Conservation (phyloP, 2,888 invertebrate species). For the Tinea pellionella region DNA sequence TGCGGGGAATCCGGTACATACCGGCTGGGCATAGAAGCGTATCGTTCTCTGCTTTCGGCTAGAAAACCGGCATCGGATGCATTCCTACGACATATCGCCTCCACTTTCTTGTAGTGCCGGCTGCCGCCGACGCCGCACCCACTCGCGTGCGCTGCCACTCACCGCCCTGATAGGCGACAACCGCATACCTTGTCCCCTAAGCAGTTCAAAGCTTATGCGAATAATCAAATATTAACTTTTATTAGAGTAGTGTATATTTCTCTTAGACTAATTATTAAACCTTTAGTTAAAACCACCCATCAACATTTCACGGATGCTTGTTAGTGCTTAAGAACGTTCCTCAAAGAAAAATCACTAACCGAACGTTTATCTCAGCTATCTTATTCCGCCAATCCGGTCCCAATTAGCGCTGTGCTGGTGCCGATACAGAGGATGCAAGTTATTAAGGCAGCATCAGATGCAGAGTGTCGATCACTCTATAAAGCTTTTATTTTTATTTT, state of each 20-base stretch:
- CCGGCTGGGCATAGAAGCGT: not conserved
- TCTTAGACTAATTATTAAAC: not conserved
- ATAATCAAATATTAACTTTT: not conserved
- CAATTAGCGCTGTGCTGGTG: slow-evolving; percentile 28
- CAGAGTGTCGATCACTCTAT: slow-evolving; percentile 21
- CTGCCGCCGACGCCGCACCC: slow-evolving; percentile 7
- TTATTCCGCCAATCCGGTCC: slow-evolving; percentile 10
- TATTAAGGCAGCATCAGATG: slow-evolving; percentile 49
- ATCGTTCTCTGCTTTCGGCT: slow-evolving; percentile 5
- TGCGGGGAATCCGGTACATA: not conserved
- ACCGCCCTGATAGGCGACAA: not conserved
- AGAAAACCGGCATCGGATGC: slow-evolving; percentile 9
- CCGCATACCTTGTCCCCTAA: slow-evolving; percentile 4
- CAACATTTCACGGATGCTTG: not conserved
- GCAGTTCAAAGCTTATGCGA: not conserved
- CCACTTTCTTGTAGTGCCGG: slow-evolving; percentile 10
- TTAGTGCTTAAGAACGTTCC: not conserved
- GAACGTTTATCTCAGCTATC: not conserved
- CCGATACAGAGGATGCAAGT: slow-evolving; percentile 42
- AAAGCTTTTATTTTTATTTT: slow-evolving; percentile 13
- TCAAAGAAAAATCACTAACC: not conserved
- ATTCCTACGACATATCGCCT: slow-evolving; percentile 13
- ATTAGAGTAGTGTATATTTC: no score
- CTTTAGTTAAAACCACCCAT: not conserved
- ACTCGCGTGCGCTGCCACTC: not conserved